These are phyloP conservation scores for Macquaria australasica DNA, from an alignment of 2,113 vertebrate species.

Conservation along the genomic window DNA sequence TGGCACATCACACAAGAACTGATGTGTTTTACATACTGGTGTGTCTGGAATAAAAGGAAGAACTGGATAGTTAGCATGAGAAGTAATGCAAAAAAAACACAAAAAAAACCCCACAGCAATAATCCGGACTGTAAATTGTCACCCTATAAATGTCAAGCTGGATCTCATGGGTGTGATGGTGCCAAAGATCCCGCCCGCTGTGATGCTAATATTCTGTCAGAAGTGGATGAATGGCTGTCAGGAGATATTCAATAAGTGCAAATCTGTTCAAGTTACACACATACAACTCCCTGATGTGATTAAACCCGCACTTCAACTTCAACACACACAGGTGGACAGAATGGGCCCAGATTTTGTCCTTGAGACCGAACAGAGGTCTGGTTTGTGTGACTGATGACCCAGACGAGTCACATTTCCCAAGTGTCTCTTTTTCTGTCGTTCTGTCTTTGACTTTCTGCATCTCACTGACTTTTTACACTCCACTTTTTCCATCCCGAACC, in stretches of 20 bases:
- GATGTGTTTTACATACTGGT: slow-evolving; percentile 31
- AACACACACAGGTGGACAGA: slow-evolving; percentile 27
- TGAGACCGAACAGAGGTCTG: slow-evolving; percentile 42
- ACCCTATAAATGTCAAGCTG: slow-evolving; percentile 47
- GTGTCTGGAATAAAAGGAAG: slow-evolving; percentile 35
- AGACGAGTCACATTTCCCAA: slow-evolving; percentile 16
- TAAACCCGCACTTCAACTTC: slow-evolving; percentile 25
- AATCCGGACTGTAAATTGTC: slow-evolving; percentile 46
- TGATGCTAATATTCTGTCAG: slow-evolving; percentile 38
- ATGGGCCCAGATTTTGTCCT: slow-evolving; percentile 47
- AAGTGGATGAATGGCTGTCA: slow-evolving; percentile 44
- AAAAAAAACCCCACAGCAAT: slow-evolving; percentile 7
- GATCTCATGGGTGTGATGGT: slow-evolving; percentile 43
- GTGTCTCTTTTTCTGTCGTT: not conserved
- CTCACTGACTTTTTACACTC: slow-evolving; percentile 1
- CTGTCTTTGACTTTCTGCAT: slow-evolving; percentile 4
- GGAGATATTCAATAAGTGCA: slow-evolving; percentile 40
- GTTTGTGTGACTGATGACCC: slow-evolving; percentile 50
- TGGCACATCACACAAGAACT: not conserved
- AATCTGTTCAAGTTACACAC: slow-evolving; percentile 50
- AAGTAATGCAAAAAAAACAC: not conserved
- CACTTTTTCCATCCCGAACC: not conserved
- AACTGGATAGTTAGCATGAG: not conserved
- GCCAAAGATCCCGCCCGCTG: slow-evolving; percentile 22
- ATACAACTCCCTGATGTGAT: slow-evolving; percentile 41